phyloP scores from a whole-genome alignment of 2,113 vertebrate species.

The Chloebia gouldiae region DNA sequence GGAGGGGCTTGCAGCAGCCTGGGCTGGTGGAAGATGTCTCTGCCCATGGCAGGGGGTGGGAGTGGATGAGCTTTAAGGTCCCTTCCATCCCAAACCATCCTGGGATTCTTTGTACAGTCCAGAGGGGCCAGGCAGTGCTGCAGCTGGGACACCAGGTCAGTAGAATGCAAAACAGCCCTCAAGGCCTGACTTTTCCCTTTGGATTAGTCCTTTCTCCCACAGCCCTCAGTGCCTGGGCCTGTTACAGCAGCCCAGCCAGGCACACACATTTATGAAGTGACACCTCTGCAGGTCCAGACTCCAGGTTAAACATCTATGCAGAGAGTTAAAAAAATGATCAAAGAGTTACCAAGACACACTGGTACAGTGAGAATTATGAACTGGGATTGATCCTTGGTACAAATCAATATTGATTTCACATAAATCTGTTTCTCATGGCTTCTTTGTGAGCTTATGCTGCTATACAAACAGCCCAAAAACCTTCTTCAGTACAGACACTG shows the following conservation, averaged over 20 bases:
- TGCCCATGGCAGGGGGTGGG: neutral
- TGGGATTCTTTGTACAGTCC: accelerated
- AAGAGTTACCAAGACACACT: neutral
- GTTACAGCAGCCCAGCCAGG: neutral
- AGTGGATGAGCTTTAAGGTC: accelerated
- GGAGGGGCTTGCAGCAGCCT: neutral
- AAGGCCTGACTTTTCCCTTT: neutral
- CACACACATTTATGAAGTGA: accelerated
- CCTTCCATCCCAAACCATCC: no score
- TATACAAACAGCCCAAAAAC: neutral
- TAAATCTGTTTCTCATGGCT: neutral
- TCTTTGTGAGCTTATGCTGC: neutral
- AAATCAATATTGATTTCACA: conserved; percentile 58
- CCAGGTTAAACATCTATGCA: neutral
- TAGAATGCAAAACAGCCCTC: neutral
- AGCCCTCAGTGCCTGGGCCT: accelerated
- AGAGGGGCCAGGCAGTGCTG: neutral
- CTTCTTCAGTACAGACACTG: neutral
- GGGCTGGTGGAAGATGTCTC: neutral
- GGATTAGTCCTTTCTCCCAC: neutral
- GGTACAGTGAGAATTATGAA: conserved; percentile 38
- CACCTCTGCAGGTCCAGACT: neutral
- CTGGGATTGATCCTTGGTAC: conserved; percentile 42
- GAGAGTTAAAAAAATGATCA: neutral
- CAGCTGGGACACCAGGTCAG: accelerated